phyloP scores from a whole-genome alignment of 2,113 vertebrate genomes.

The Rattus rattus region DNA sequence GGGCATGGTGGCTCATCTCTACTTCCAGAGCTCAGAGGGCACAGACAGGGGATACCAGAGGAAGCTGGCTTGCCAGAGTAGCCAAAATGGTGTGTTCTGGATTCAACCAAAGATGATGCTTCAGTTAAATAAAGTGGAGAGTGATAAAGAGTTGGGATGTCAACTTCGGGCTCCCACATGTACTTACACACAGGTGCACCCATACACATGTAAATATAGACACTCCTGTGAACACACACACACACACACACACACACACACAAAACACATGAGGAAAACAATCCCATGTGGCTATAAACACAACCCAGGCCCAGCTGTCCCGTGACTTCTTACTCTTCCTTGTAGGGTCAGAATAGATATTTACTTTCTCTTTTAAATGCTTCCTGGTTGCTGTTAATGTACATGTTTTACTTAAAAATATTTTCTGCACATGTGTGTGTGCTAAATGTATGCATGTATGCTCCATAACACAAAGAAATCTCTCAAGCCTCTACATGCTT shows the following conservation, averaged over 20 bases:
- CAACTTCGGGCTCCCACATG: background rate
- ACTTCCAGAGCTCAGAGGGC: too few relatives aligned
- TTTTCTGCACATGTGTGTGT: background rate
- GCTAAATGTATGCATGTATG: background rate
- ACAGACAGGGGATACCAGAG: background rate
- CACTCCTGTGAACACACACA: background rate
- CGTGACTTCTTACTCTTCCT: background rate
- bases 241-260: background rate
- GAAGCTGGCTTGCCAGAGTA: background rate
- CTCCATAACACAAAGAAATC: background rate
- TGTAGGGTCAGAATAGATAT: too few relatives aligned
- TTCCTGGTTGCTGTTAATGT: background rate
- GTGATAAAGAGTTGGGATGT: background rate
- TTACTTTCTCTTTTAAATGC: background rate
- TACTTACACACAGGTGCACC: background rate
- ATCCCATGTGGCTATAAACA: background rate
- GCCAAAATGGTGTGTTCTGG: background rate
- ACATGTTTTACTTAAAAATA: background rate
- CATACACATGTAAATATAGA: background rate
- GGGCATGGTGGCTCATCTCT: too few relatives aligned
- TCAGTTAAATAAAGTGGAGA: background rate
- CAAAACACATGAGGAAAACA: background rate
- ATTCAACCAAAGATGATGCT: background rate
- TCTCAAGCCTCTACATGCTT: background rate
- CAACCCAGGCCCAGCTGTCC: background rate